phyloP scores from a whole-genome alignment of 2,113 vertebrate genomes.

The Blennius ocellaris region DNA sequence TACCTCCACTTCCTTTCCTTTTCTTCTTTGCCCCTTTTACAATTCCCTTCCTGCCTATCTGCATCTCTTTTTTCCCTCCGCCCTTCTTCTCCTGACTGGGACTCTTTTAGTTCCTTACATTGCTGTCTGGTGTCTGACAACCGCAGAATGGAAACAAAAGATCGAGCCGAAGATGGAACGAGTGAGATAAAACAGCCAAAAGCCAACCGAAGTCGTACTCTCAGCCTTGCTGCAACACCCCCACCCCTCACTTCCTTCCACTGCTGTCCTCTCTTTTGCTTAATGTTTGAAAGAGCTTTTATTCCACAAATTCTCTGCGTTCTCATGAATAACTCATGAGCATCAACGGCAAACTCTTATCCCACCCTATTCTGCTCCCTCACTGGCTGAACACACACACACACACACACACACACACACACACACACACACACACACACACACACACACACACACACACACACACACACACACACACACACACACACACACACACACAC shows the following conservation, averaged over 20 bases:
- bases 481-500: slow-evolving; percentile 16
- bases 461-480: slow-evolving; percentile 40
- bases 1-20: slow-evolving; percentile 10
- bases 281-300: slow-evolving; percentile 80
- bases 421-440: slow-evolving; percentile 40
- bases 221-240: not conserved
- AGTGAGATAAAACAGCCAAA: slow-evolving; percentile 70
- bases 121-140: slow-evolving; percentile 72
- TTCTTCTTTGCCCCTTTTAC: not conserved
- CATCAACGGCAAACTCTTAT: slow-evolving; percentile 56
- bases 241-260: slow-evolving; percentile 24
- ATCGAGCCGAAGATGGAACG: slow-evolving; percentile 54
- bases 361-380: slow-evolving; percentile 40
- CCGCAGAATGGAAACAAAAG: slow-evolving; percentile 74
- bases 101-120: slow-evolving; percentile 67
- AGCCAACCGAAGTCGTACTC: slow-evolving; percentile 70
- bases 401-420: slow-evolving; percentile 31
- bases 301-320: slow-evolving; percentile 78
- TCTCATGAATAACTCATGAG: slow-evolving; percentile 84
- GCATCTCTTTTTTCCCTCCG: slow-evolving; percentile 11
- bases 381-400: slow-evolving; percentile 39
- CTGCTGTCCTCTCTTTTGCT: slow-evolving; percentile 63
- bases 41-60: too few relatives aligned
- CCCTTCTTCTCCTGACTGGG: slow-evolving; percentile 34
- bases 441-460: slow-evolving; percentile 30